Conservation (phyloP, 2,797 vertebrate genomes). For the Peromyscus melanophrys region DNA sequence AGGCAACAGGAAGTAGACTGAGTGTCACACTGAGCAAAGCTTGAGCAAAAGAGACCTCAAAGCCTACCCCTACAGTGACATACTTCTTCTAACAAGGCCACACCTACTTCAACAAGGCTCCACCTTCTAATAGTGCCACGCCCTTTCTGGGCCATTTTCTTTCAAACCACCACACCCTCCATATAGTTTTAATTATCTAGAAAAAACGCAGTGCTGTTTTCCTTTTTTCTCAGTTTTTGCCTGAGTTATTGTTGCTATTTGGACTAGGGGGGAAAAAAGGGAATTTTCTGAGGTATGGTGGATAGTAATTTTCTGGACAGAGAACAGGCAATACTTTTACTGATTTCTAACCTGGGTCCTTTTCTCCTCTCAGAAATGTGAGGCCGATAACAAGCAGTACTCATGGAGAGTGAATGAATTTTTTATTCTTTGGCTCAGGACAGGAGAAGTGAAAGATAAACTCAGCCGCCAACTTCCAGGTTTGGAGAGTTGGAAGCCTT, state of each 20-base stretch:
- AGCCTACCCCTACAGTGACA: background rate
- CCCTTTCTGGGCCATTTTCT: background rate
- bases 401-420: background rate
- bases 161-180: background rate
- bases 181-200: background rate
- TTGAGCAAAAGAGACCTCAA: background rate
- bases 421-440: background rate
- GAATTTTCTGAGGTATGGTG: background rate
- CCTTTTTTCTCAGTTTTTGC: background rate
- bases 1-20: background rate
- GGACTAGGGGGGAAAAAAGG: background rate
- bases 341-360: background rate
- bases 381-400: background rate
- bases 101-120: too few species aligned
- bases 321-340: background rate
- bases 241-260: background rate
- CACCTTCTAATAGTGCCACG: background rate
- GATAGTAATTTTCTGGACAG: background rate
- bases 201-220: background rate
- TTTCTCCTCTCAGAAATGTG: background rate
- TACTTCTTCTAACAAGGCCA: background rate
- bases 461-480: background rate
- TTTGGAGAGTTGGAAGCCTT: background rate
- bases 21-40: background rate
- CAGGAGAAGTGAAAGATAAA: background rate